Conservation (phyloP, 2,888 invertebrate species). For the Epinotia nisella region DNA sequence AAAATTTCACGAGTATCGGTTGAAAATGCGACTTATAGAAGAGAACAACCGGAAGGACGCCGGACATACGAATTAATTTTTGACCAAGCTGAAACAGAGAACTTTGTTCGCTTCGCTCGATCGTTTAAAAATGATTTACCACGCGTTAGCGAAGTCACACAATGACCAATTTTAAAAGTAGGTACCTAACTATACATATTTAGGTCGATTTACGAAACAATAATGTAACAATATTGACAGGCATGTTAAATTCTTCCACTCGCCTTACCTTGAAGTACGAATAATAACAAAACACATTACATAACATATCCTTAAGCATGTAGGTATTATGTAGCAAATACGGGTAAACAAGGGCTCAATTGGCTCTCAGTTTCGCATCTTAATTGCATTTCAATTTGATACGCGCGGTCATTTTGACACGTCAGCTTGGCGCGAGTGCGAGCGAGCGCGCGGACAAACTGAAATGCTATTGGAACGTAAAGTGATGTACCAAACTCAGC, state of each 20-base stretch:
- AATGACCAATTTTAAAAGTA: too few species aligned
- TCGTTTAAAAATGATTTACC: too few species aligned
- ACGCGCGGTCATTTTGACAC: not conserved
- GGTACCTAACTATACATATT: too few species aligned
- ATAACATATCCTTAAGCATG: constrained; percentile 25
- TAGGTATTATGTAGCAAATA: constrained; percentile 23
- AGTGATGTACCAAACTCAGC: not conserved
- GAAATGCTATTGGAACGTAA: not conserved
- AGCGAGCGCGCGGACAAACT: too few species aligned
- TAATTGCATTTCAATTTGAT: not conserved
- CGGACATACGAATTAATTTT: too few species aligned
- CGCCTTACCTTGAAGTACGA: constrained; percentile 23
- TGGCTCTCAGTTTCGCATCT: not conserved
- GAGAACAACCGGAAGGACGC: too few species aligned
- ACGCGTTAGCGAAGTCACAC: not conserved
- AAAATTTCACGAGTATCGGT: too few species aligned
- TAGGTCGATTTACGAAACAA: not conserved
- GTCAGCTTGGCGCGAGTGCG: too few species aligned
- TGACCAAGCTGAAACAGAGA: too few species aligned
- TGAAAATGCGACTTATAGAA: too few species aligned
- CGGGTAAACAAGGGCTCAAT: constrained; percentile 15
- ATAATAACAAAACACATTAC: constrained; percentile 27
- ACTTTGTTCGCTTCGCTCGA: too few species aligned
- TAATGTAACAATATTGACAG: constrained; percentile 28
- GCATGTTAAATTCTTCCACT: constrained; percentile 32